phyloP scores from a whole-genome alignment of 2,797 vertebrate genomes.

The Psittacula derbiana region DNA sequence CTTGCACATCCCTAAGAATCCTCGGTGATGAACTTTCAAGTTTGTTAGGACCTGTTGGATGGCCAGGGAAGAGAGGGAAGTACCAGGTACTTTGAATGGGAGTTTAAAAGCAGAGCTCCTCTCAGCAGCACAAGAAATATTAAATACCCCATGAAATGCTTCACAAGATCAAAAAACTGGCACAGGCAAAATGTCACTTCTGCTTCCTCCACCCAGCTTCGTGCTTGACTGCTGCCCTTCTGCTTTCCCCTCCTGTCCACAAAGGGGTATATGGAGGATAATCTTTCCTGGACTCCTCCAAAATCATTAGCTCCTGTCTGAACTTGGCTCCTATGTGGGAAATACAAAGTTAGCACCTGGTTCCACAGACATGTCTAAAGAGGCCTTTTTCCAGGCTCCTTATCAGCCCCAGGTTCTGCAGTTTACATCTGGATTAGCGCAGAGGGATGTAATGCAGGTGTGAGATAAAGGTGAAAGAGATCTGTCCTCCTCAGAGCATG shows the following conservation, averaged over 20 bases:
- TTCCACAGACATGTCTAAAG: background rate
- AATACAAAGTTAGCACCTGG: background rate
- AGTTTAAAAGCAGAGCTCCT: background rate
- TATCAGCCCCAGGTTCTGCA: background rate
- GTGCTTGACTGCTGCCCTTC: fast-evolving
- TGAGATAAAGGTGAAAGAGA: background rate
- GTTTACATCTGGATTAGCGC: background rate
- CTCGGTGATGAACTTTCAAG: background rate
- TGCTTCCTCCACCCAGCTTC: fast-evolving
- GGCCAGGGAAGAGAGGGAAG: background rate
- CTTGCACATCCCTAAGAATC: background rate
- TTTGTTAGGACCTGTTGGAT: background rate
- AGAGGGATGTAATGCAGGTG: fast-evolving
- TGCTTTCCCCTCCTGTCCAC: background rate
- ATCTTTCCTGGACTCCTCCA: background rate
- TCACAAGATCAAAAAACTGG: background rate
- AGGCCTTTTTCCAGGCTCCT: background rate
- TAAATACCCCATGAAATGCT: background rate
- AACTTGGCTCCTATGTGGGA: background rate
- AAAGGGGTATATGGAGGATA: background rate
- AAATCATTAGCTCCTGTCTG: background rate
- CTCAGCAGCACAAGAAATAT: background rate
- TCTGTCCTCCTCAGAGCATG: background rate
- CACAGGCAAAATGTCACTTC: background rate
- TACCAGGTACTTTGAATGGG: fast-evolving